Evolutionary conservation across 2,888 invertebrate species (phyloP).

Genomic region (Alloplasta piceator): DNA sequence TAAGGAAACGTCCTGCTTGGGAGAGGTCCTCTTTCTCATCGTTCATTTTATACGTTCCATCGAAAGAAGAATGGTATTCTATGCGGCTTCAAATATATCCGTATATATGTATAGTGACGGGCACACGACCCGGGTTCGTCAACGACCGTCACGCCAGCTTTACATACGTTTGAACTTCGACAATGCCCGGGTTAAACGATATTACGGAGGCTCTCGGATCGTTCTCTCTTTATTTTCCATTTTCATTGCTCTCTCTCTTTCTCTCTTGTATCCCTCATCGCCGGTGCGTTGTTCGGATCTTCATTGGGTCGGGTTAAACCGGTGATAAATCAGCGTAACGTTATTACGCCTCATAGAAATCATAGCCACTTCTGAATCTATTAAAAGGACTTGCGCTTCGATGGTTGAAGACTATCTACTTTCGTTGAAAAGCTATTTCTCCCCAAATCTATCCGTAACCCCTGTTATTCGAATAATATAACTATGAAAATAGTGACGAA

Average conservation of each 20-base stretch:
- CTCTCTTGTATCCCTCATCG: constrained; percentile 25
- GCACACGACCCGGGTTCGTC: constrained; percentile 69
- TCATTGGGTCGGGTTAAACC: constrained; percentile 74
- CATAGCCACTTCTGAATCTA: constrained; percentile 78
- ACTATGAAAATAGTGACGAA: constrained; percentile 20
- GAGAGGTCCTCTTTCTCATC: constrained; percentile 67
- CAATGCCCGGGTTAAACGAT: constrained; percentile 80
- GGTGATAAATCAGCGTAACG: constrained; percentile 79
- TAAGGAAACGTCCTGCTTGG: constrained; percentile 72
- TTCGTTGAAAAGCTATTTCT: constrained; percentile 28
- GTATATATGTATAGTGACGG: constrained; percentile 20
- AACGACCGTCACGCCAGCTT: constrained; percentile 78
- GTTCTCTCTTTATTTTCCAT: constrained; percentile 38
- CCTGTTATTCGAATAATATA: background rate
- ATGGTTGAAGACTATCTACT: background rate
- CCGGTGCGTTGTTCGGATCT: constrained; percentile 46
- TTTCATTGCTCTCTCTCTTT: constrained; percentile 38
- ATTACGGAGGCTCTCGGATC: constrained; percentile 73
- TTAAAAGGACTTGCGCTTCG: constrained; percentile 64
- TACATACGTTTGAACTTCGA: constrained; percentile 79
- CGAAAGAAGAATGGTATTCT: constrained; percentile 22
- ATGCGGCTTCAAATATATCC: constrained; percentile 6
- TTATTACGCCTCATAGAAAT: constrained; percentile 78
- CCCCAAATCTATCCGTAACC: background rate
- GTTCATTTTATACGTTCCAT: constrained; percentile 33